Percentiles rank a stretch among this genome's conserved stretches.
phyloP scores from a whole-genome alignment of 92 coral and sea anemone genomes.

The Plumapathes pennacea region DNA sequence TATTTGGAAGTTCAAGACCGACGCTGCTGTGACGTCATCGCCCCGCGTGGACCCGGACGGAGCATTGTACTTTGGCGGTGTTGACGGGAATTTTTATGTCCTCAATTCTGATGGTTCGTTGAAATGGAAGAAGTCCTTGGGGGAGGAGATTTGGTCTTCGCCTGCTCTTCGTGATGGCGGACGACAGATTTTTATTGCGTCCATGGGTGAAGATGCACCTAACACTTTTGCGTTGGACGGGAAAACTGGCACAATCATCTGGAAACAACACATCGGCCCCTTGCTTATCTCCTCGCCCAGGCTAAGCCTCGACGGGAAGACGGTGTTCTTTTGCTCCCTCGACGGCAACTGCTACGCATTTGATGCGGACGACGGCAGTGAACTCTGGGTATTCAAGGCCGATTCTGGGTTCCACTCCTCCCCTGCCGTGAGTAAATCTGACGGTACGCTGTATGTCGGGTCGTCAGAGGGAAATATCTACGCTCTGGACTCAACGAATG shows the following conservation, averaged over 20 bases:
- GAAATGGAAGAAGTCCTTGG: conserved; percentile 71
- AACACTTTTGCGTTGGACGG: conserved; percentile 79
- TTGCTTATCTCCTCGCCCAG: conserved; percentile 87
- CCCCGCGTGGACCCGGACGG: conserved; percentile 79
- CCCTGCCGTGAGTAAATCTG: conserved; percentile 64
- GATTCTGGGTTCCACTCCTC: conserved; percentile 85
- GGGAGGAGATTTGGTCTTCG: conserved; percentile 83
- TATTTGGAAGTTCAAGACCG: conserved; percentile 81
- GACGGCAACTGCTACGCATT: conserved; percentile 85
- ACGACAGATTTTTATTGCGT: conserved; percentile 70
- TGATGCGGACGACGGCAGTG: conserved; percentile 55
- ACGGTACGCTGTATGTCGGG: conserved; percentile 62
- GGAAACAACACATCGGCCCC: conserved; percentile 64
- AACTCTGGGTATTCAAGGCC: conserved; percentile 78
- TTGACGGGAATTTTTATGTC: conserved; percentile 80
- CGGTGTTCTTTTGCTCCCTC: conserved; percentile 78
- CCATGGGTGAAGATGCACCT: conserved; percentile 68
- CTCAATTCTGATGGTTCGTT: conserved; percentile 76
- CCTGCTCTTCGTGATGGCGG: conserved; percentile 91
- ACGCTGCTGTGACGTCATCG: conserved; percentile 86
- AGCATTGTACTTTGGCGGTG: conserved; percentile 77
- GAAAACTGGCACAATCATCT: conserved; percentile 71
- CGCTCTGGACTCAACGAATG: conserved; percentile 55
- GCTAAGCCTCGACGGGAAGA: conserved; percentile 57
- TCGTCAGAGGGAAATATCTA: conserved; percentile 80